Evolutionary conservation across 2,888 invertebrate genomes (phyloP).

Genomic region (Chrysolina oricalcia): DNA sequence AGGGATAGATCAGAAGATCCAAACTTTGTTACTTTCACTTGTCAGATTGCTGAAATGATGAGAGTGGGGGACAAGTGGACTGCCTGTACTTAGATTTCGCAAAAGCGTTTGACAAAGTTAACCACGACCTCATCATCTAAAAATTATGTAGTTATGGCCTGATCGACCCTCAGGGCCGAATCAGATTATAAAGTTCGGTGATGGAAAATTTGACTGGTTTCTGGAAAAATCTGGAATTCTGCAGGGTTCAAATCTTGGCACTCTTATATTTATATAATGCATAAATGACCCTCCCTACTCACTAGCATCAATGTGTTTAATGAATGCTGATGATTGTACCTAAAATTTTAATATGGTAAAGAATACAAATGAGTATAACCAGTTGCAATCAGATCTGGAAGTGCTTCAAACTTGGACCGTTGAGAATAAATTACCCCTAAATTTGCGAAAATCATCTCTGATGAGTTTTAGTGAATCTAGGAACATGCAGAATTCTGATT

Average conservation of each 20-base stretch:
- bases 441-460: too few species aligned
- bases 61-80: too few species aligned
- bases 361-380: not conserved
- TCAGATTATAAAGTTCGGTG: not conserved
- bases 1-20: too few species aligned
- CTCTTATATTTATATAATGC: not conserved
- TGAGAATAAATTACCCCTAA: not conserved
- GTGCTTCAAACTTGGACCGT: not conserved
- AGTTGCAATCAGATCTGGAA: not conserved
- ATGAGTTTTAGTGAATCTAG: not conserved
- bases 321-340: not conserved
- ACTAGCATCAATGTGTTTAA: not conserved
- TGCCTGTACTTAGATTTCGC: too few species aligned
- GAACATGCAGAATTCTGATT: not conserved
- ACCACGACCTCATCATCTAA: too few species aligned
- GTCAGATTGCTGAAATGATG: too few species aligned
- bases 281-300: not conserved
- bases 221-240: not conserved
- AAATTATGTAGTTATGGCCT: too few species aligned
- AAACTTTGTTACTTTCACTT: too few species aligned
- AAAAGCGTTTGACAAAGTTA: too few species aligned
- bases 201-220: not conserved
- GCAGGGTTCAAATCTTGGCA: not conserved
- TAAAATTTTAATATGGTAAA: not conserved
- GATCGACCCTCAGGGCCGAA: too few species aligned